Evolutionary conservation across 2,888 invertebrate genomes (phyloP).

Genomic region (Hedychridium roseum): DNA sequence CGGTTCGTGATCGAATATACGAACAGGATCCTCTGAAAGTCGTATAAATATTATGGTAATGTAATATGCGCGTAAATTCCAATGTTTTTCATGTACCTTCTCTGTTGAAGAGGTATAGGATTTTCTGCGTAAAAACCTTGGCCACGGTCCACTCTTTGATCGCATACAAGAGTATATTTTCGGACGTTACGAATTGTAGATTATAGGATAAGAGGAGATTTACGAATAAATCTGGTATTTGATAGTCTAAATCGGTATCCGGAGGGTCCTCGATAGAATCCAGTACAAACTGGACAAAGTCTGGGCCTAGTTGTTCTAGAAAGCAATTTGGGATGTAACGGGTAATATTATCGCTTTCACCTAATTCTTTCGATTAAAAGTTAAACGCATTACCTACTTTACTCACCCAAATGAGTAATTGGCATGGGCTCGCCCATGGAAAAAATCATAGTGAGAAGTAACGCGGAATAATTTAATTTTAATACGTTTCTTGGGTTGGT

Average conservation of each 20-base stretch:
- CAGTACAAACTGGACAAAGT: slow-evolving; percentile 82
- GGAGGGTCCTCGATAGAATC: slow-evolving; percentile 83
- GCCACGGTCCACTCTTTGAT: slow-evolving; percentile 76
- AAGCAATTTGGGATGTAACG: neutral
- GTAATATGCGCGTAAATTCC: no score
- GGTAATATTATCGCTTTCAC: neutral
- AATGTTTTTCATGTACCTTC: slow-evolving; percentile 72
- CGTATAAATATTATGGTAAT: slow-evolving; percentile 15
- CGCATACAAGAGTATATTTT: slow-evolving; percentile 77
- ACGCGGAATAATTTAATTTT: slow-evolving; percentile 82
- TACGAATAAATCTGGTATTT: slow-evolving; percentile 84
- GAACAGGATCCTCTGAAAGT: slow-evolving; percentile 83
- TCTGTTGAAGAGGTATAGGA: slow-evolving; percentile 85
- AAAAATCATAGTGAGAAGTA: slow-evolving; percentile 86
- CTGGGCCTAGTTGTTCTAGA: slow-evolving; percentile 82
- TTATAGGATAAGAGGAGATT: slow-evolving; percentile 88
- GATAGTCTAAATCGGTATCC: slow-evolving; percentile 82
- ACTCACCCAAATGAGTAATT: slow-evolving; percentile 84
- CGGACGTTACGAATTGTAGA: slow-evolving; percentile 78
- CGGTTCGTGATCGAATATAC: slow-evolving; percentile 83
- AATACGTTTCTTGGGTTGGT: slow-evolving; percentile 80
- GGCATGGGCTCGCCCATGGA: slow-evolving; percentile 92
- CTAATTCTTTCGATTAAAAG: neutral
- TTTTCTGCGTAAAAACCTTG: slow-evolving; percentile 90
- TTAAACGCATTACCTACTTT: slow-evolving; percentile 21